phyloP scores from a whole-genome alignment of 2,888 invertebrate species.

The Drosophila anceps region DNA sequence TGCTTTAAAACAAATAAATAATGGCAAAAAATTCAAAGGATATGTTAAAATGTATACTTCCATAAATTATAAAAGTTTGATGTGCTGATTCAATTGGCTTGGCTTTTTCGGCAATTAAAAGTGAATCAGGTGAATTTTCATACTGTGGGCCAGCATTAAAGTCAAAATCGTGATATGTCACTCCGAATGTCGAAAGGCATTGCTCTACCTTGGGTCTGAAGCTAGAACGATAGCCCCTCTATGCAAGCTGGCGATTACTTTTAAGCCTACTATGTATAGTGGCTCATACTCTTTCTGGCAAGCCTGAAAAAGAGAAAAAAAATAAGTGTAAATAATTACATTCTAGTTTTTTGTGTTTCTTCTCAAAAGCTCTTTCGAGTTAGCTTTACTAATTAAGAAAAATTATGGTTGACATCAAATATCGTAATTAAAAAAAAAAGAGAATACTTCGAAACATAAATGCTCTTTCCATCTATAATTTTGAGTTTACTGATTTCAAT shows the following conservation, averaged over 20 bases:
- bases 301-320: background rate
- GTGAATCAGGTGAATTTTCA: constrained; percentile 29
- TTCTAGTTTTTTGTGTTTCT: background rate
- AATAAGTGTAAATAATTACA: background rate
- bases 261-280: constrained; percentile 13
- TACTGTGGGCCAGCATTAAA: constrained; percentile 14
- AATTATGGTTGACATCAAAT: background rate
- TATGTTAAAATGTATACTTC: background rate
- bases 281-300: constrained; percentile 5
- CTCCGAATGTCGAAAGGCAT: constrained; percentile 46
- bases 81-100: background rate
- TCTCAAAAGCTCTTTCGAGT: background rate
- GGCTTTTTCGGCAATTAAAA: constrained; percentile 48
- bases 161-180: constrained; percentile 57
- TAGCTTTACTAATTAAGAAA: background rate
- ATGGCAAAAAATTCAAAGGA: background rate
- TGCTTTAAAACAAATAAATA: background rate
- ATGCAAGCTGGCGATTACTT: constrained; percentile 21
- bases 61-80: background rate
- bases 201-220: constrained; percentile 44
- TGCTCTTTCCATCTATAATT: background rate
- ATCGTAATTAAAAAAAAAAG: background rate
- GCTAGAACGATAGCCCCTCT: constrained; percentile 46
- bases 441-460: background rate
- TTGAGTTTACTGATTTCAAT: constrained; percentile 13